Conservation (phyloP, 2,888 invertebrate species). For the Kryphioiulus occultus region DNA sequence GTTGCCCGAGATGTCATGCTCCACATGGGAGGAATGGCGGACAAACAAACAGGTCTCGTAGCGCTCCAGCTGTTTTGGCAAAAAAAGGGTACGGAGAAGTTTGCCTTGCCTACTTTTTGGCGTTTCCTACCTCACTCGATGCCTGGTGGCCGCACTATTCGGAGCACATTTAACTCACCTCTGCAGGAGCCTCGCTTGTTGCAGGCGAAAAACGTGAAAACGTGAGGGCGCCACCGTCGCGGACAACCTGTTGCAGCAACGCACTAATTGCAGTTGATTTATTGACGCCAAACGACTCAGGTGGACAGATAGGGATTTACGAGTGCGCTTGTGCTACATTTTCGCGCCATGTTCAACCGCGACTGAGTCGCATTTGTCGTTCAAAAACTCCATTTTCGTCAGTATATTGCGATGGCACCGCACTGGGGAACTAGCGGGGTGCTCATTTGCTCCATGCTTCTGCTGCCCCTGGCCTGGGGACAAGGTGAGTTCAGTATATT, state of each 20-base stretch:
- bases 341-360: not conserved
- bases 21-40: constrained; percentile 2
- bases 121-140: constrained; percentile 12
- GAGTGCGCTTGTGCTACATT: not conserved
- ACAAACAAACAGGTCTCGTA: constrained; percentile 11
- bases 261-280: not conserved
- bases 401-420: not conserved
- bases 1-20: not conserved
- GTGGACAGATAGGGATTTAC: constrained; percentile 3
- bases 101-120: not conserved
- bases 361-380: not conserved
- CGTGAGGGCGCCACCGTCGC: not conserved
- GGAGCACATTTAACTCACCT: not conserved
- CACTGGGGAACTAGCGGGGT: constrained; percentile 23
- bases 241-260: not conserved
- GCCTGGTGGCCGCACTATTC: not conserved
- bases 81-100: not conserved
- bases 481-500: not conserved
- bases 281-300: not conserved
- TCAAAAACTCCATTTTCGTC: no score
- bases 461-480: not conserved
- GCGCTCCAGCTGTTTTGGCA: not conserved
- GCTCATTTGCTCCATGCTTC: not conserved
- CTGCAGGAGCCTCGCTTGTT: not conserved
- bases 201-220: not conserved